Conservation (phyloP, 2,113 vertebrate species). For the Vidua chalybeata region DNA sequence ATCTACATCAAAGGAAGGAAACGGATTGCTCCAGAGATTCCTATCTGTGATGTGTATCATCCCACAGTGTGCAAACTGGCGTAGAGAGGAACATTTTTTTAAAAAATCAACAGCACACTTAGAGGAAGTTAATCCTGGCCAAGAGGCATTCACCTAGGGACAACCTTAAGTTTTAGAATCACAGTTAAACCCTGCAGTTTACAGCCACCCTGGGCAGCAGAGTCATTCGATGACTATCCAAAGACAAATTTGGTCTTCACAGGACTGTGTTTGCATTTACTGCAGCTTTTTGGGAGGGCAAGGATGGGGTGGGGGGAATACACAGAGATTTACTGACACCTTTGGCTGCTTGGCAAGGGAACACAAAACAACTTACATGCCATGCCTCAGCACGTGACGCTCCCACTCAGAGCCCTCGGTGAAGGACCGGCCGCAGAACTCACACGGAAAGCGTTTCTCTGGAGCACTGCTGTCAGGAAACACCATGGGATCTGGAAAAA, state of each 20-base stretch:
- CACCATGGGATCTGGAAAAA: constrained; percentile 69
- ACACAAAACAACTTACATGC: constrained; percentile 86
- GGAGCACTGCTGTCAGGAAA: constrained; percentile 73
- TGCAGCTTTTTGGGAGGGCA: neutral
- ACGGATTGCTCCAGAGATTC: neutral
- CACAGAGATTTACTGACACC: neutral
- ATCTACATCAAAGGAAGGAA: neutral
- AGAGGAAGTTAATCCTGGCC: neutral
- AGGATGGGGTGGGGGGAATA: neutral
- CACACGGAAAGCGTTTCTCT: constrained; percentile 91
- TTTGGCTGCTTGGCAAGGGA: neutral
- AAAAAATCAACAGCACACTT: neutral
- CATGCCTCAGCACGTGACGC: constrained; percentile 92
- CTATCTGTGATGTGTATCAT: neutral
- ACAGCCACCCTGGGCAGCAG: neutral
- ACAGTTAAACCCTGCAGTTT: neutral
- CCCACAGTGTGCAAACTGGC: neutral
- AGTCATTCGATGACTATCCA: neutral
- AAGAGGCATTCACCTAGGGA: neutral
- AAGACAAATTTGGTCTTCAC: neutral
- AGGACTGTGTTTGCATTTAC: neutral
- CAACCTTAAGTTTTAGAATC: neutral
- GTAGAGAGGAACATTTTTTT: neutral
- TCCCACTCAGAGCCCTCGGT: constrained; percentile 94
- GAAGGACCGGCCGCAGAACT: constrained; percentile 96